phyloP scores from a whole-genome alignment of 2,113 vertebrate species.

The Alectura lathami region DNA sequence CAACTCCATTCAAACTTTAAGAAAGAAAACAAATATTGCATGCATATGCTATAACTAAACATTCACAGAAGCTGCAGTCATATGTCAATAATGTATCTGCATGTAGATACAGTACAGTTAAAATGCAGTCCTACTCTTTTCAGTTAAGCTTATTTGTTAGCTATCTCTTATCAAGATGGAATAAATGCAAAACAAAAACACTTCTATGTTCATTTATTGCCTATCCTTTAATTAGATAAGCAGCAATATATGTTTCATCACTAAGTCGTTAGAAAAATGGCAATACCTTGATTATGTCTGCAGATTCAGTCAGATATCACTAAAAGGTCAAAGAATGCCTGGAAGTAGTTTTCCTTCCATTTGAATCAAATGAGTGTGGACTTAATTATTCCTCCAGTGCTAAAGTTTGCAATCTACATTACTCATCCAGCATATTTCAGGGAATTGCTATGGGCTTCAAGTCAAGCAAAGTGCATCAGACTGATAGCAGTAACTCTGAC shows the following conservation, averaged over 20 bases:
- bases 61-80: background rate
- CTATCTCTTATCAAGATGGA: background rate
- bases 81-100: background rate
- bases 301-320: background rate
- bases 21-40: background rate
- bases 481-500: background rate
- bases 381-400: constrained; percentile 3
- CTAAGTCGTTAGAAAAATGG: background rate
- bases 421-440: constrained; percentile 27
- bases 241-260: background rate
- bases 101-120: background rate
- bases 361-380: constrained; percentile 38
- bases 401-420: constrained; percentile 17
- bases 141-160: background rate
- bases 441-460: background rate
- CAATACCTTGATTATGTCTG: background rate
- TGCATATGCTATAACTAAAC: background rate
- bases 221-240: constrained; percentile 5
- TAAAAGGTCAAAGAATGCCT: constrained; percentile 26
- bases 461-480: constrained; percentile 16
- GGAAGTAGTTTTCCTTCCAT: constrained; percentile 30
- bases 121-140: background rate
- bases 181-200: background rate
- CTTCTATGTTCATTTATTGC: background rate
- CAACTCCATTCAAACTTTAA: background rate